Percentiles rank a stretch among this genome's conserved stretches.
Conservation (phyloP, 2,888 invertebrate genomes). For the Drosophila gaucha region DNA sequence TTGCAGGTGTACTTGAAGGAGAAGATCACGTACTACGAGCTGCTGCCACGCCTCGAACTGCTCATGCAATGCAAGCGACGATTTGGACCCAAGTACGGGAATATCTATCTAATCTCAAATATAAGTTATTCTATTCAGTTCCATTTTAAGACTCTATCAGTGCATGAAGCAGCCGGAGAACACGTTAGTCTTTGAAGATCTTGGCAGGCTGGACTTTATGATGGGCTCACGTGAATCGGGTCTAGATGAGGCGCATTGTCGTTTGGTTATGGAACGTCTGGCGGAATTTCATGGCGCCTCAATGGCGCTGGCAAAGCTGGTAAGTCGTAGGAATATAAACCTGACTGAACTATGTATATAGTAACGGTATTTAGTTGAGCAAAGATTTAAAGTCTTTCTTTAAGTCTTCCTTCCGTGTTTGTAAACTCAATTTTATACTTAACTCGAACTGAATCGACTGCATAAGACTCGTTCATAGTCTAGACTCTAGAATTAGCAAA, state of each 20-base stretch:
- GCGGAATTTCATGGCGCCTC: constrained; percentile 86
- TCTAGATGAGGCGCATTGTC: constrained; percentile 85
- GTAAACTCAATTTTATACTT: too few relatives aligned
- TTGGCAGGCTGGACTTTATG: constrained; percentile 85
- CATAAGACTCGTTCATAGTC: too few relatives aligned
- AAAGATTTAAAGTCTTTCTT: too few relatives aligned
- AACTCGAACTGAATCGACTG: too few relatives aligned
- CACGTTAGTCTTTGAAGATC: constrained; percentile 81
- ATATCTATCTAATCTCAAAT: too few relatives aligned
- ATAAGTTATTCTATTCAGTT: background rate
- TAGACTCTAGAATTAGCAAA: too few relatives aligned
- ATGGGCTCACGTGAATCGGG: constrained; percentile 86
- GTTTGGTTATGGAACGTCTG: constrained; percentile 85
- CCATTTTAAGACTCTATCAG: constrained; percentile 71
- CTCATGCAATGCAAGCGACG: constrained; percentile 78
- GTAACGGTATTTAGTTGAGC: background rate
- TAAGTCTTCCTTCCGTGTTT: too few relatives aligned
- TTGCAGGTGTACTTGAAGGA: constrained; percentile 85
- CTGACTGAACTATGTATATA: background rate
- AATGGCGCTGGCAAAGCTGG: constrained; percentile 85
- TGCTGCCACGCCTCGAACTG: constrained; percentile 84
- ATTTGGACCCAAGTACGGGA: constrained; percentile 75
- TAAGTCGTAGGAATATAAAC: constrained; percentile 59
- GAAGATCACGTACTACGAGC: constrained; percentile 81
- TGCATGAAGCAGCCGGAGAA: constrained; percentile 69